phyloP scores from a whole-genome alignment of 2,888 invertebrate species.

The Alcis repandata region DNA sequence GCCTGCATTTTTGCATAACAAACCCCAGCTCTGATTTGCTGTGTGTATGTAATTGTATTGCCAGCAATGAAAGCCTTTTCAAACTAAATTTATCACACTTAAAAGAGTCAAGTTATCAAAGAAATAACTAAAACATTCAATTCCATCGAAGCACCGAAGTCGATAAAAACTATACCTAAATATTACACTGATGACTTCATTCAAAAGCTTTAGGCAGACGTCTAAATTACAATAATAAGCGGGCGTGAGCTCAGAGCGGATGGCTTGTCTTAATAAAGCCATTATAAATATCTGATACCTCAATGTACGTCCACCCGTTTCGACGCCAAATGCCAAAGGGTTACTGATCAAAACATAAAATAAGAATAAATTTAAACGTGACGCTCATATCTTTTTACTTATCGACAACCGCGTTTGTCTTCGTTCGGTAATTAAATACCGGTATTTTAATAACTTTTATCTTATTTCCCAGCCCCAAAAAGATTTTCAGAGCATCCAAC shows the following conservation, averaged over 20 bases:
- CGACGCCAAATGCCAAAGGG: conserved; percentile 76
- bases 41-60: conserved; percentile 63
- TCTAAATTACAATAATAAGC: conserved; percentile 86
- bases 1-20: conserved; percentile 82
- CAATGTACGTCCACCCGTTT: conserved; percentile 68
- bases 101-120: conserved; percentile 6
- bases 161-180: conserved; percentile 46
- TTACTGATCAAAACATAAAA: conserved; percentile 67
- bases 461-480: conserved; percentile 13
- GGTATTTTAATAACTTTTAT: conserved; percentile 18
- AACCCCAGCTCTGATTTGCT: conserved; percentile 75
- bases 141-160: conserved; percentile 33
- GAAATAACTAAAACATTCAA: conserved; percentile 15
- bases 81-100: conserved; percentile 1
- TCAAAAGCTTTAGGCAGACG: conserved; percentile 82
- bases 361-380: conserved; percentile 62
- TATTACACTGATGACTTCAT: conserved; percentile 79
- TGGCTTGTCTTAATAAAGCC: conserved; percentile 84
- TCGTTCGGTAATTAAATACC: conserved; percentile 50
- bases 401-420: conserved; percentile 49
- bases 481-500: conserved; percentile 6
- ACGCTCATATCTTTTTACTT: conserved; percentile 55
- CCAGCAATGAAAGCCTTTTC: conserved; percentile 8
- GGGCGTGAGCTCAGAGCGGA: conserved; percentile 79
- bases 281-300: conserved; percentile 84